Base-by-base conservation (phyloP, 2,888 invertebrate species). In the Brenthis ino region DNA sequence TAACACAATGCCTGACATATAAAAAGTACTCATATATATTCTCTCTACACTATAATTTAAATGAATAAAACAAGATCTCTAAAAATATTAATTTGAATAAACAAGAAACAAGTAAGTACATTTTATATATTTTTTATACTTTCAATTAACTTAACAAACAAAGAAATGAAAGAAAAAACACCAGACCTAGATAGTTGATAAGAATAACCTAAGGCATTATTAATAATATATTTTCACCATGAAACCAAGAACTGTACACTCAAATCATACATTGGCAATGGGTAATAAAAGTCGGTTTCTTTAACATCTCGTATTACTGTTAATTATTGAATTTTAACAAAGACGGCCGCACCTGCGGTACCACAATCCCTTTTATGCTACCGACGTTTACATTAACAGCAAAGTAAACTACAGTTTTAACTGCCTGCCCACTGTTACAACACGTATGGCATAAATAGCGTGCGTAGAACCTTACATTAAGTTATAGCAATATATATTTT, bases 261-360 rank as follows among this genome's bases (percentile, higher is more conserved):
- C 60, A 57, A 58, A 63, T 79, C 81, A 81, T 75, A 81, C 85
- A 86, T 87, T 85, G 78, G 84, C 84, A 79, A 84, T 79, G 72
- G 82, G 81, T 79, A 77, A 82, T 88, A 87, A 88, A 86, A 73
- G 79, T 80, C 81, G 82, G 84, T 82, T 85, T 84, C 86, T 87
- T 89, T 87, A 85, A 78, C 85, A 84, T 82, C 79, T 85, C 82
- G 72, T 72, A 77, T 83, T 85, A 82, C 83, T 77, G 78, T 85
- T 85, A 82, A 82, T 84, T 85, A 86, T 86, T 87, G 84, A 83
- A 86, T 84, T 77, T 80, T 83, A 86, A 87, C 87, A 86, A 85
- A 84, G 80, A 65, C 71, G 79, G 77, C 78, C 82, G 84, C 85
- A 85, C 83, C 83, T 85, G 84, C 81, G 79, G 82, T 82, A 82